Conservation (phyloP, 2,113 vertebrate species). For the Myiagra hebetior region DNA sequence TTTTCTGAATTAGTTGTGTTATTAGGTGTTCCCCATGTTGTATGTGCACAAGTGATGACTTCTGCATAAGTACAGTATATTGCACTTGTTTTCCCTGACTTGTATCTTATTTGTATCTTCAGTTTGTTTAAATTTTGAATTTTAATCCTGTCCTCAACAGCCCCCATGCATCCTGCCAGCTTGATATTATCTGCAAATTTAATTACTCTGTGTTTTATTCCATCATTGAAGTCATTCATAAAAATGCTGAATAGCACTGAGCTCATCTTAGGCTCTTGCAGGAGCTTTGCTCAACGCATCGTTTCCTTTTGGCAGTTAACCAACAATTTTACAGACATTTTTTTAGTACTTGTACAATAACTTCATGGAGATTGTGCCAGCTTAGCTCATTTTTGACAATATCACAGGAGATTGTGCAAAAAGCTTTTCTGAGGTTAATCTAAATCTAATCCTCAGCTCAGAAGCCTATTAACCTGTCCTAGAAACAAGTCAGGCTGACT, state of each 20-base stretch:
- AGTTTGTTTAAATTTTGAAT: background rate
- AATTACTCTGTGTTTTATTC: slow-evolving; percentile 17
- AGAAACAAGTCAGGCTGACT: background rate
- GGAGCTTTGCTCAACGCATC: background rate
- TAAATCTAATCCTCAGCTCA: background rate
- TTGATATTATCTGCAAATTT: slow-evolving; percentile 3
- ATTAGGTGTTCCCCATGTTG: background rate
- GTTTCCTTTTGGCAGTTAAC: background rate
- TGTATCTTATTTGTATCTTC: background rate
- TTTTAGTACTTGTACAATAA: background rate
- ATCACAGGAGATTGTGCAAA: background rate
- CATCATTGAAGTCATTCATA: background rate
- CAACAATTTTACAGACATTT: background rate
- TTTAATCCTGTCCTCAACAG: background rate
- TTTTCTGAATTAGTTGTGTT: background rate
- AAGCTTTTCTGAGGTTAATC: slow-evolving; percentile 36
- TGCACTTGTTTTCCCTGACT: background rate
- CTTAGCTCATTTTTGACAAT: slow-evolving; percentile 19
- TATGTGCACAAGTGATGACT: background rate
- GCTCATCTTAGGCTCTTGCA: background rate
- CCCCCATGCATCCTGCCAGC: background rate
- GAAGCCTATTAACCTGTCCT: slow-evolving; percentile 27
- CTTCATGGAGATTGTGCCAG: background rate
- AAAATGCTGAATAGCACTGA: slow-evolving; percentile 9
- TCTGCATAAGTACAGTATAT: background rate